Evolutionary conservation across 2,113 vertebrate species (phyloP), one percentile per base, ranked within the genome.

Genomic region (Aphelocoma coerulescens): DNA sequence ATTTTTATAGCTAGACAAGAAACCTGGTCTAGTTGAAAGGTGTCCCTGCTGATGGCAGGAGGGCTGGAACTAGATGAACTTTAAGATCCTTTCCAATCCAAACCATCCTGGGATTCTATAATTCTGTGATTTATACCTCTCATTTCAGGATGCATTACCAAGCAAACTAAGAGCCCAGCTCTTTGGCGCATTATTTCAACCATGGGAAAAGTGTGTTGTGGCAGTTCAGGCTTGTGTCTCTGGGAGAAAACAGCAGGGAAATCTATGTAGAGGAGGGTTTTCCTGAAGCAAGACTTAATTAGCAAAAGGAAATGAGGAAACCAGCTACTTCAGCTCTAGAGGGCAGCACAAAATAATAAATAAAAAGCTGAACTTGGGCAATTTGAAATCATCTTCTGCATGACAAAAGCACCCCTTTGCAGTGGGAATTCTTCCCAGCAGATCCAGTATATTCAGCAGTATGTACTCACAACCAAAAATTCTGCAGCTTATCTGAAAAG

Each of bases 281-380:
- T 91, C 59, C 59, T 59, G 35, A 37, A 71, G 39, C 20, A 39
- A 59, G 32, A 35, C 20, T 80, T 67, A 59, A 74, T 66, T 77
- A 84, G 72, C 23, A 24, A 61, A 87, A 73, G 49, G 26, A 72
- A 76, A 10, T 9, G 37, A 61, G 74, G 27, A 80, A 90, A 77
- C 16, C 52, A 48, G 74, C 85, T 94, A 61, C 89, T 95, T 90
- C 44, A 91, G 85, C 95, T 93, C 88, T 96, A 97, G 96, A 94
- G 95, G 96, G 95, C 95, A 97, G 96, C 95, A 96, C 83, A 69
- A 96, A 97, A 78, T 96, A 93, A 96, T 88, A 74, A 94, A 97
- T 96, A 52, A 74, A 83, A 74, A 71, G 39, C 59, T 23, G 26
- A 85, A 46, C 13, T 0, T 46, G 46, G 27, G 11, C 66, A 44